Conservation (phyloP, 2,888 invertebrate genomes). For the Cheilosia grossa region DNA sequence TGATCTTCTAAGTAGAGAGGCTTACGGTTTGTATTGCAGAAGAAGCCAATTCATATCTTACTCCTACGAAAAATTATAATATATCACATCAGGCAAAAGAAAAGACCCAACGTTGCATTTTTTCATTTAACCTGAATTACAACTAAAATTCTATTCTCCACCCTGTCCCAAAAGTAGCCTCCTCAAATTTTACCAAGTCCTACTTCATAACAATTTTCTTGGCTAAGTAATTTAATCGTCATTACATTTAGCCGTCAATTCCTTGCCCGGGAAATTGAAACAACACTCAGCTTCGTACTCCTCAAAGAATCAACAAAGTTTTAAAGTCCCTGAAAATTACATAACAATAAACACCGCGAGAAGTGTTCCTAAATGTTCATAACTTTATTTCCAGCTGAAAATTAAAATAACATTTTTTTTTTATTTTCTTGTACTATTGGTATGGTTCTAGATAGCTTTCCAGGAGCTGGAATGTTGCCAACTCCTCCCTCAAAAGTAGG, state of each 20-base stretch:
- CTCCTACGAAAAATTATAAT: too few species aligned
- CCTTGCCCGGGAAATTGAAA: constrained; percentile 33
- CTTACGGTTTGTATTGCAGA: too few species aligned
- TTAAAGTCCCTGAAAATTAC: constrained; percentile 55
- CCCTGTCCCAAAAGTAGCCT: too few species aligned
- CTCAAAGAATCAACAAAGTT: constrained; percentile 56
- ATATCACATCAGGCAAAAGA: too few species aligned
- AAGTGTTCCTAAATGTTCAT: constrained; percentile 50
- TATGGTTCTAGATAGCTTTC: constrained; percentile 16
- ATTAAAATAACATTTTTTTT: constrained; percentile 68
- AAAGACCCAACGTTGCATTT: too few species aligned
- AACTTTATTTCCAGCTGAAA: constrained; percentile 52
- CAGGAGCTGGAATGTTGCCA: constrained; percentile 58
- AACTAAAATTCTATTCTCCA: too few species aligned
- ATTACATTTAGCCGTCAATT: constrained; percentile 38
- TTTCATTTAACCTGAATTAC: not conserved
- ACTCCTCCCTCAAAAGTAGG: constrained; percentile 65
- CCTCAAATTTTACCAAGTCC: not conserved
- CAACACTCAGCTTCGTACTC: constrained; percentile 27
- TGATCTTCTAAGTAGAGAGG: too few species aligned
- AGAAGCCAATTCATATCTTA: too few species aligned
- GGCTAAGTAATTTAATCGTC: constrained; percentile 38
- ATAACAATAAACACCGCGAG: constrained; percentile 65
- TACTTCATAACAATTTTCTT: constrained; percentile 13
- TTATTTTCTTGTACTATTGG: constrained; percentile 14